Evolutionary conservation across 2,113 vertebrate genomes (phyloP).

Genomic region (Scartelaos histophorus): DNA sequence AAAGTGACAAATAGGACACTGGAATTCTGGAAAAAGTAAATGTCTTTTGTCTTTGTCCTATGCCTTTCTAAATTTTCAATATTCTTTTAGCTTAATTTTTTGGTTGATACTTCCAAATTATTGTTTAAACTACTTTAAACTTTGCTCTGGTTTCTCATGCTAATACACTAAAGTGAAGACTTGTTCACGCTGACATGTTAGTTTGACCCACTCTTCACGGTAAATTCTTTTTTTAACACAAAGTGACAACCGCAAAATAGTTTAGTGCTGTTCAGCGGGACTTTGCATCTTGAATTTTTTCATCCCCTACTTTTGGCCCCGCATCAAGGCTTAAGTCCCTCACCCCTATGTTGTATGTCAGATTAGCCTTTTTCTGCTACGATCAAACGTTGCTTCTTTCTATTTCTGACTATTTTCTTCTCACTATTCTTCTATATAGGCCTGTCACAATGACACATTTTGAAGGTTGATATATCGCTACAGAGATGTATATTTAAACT

Average conservation of each 20-base stretch:
- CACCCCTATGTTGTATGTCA: conserved; percentile 51
- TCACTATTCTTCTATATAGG: no score
- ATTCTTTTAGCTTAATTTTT: no score
- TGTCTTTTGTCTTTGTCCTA: no score
- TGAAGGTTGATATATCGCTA: no score
- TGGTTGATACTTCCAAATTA: background rate
- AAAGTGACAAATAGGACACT: background rate
- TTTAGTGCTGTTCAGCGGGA: conserved; percentile 50
- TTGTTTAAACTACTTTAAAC: background rate
- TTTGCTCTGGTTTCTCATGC: background rate
- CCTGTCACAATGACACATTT: no score
- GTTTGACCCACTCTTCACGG: conserved; percentile 55
- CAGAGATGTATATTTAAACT: no score
- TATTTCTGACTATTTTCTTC: no score
- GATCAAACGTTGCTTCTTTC: conserved; percentile 36
- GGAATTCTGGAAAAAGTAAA: no score
- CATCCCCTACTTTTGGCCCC: conserved; percentile 41
- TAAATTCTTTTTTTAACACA: conserved; percentile 60
- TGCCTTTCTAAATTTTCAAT: no score
- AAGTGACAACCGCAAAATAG: conserved; percentile 70
- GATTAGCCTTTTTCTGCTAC: conserved; percentile 41
- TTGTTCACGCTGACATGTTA: conserved; percentile 4
- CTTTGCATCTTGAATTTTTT: conserved; percentile 48
- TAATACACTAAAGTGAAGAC: no score
- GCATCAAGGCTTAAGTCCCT: conserved; percentile 55